Percentiles rank a stretch among this genome's conserved stretches.
phyloP scores from a whole-genome alignment of 1,140 invertebrate species.

The Sitobion miscanthi region DNA sequence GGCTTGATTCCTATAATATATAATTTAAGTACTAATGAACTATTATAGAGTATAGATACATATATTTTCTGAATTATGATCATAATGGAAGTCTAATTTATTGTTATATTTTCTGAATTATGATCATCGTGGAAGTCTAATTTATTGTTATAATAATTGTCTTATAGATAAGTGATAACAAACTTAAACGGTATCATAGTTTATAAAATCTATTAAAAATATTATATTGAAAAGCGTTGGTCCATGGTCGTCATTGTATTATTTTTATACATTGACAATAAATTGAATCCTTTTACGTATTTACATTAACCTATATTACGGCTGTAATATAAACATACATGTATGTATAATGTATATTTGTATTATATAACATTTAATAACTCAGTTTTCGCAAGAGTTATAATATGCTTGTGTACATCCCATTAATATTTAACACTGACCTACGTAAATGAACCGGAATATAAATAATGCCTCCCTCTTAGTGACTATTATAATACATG shows the following conservation, averaged over 20 bases:
- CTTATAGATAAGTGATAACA: background rate
- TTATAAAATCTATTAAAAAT: background rate
- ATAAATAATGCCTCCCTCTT: background rate
- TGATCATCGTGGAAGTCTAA: background rate
- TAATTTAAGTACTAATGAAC: background rate
- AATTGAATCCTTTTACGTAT: background rate
- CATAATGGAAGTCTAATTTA: too few species aligned
- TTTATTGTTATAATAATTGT: background rate
- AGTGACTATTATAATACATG: background rate
- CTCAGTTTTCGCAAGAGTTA: background rate
- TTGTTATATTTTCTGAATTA: too few species aligned
- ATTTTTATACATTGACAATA: too few species aligned
- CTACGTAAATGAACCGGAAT: constrained; percentile 1
- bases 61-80: background rate
- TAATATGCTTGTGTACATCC: background rate
- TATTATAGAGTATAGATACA: background rate
- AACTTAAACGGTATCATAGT: background rate
- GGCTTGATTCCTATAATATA: background rate
- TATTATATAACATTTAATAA: background rate
- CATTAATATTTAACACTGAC: constrained; percentile 4
- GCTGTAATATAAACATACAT: background rate
- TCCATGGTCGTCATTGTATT: background rate
- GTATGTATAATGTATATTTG: background rate
- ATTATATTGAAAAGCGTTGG: background rate
- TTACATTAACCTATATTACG: background rate